A percentile compares a stretch with the other conserved stretches of the same genome.
phyloP scores from a whole-genome alignment of 2,113 vertebrate genomes.

The Pleuronectes platessa region DNA sequence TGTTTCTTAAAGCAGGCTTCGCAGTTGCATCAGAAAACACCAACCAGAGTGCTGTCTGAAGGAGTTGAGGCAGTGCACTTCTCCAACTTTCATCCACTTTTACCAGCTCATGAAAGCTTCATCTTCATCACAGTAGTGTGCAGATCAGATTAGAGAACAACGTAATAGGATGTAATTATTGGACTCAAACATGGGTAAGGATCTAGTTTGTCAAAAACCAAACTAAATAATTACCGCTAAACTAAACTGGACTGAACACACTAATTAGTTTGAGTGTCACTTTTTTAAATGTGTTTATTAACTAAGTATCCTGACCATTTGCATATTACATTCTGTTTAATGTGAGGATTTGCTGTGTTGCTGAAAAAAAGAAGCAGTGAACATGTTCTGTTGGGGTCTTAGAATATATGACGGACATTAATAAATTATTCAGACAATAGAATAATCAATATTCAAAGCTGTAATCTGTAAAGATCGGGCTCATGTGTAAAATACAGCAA shows the following conservation, averaged over 20 bases:
- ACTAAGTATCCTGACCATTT: background rate
- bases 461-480: background rate
- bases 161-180: too few species aligned
- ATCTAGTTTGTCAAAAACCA: too few species aligned
- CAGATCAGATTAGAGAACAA: background rate
- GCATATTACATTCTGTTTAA: background rate
- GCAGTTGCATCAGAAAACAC: conserved; percentile 29
- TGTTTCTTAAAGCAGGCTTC: conserved; percentile 7
- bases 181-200: too few species aligned
- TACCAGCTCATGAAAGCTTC: background rate
- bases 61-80: background rate
- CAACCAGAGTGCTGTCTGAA: background rate
- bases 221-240: background rate
- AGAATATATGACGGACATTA: too few species aligned
- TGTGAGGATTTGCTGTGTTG: background rate
- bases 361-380: background rate
- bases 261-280: too few species aligned
- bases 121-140: background rate
- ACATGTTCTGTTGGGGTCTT: too few species aligned
- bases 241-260: background rate
- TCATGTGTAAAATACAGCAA: background rate
- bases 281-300: background rate
- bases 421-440: background rate
- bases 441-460: background rate
- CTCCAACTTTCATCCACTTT: conserved; percentile 4